Evolutionary conservation across 2,113 vertebrate species (phyloP), one percentile per base, ranked within the genome.

Genomic region (Perca fluviatilis): DNA sequence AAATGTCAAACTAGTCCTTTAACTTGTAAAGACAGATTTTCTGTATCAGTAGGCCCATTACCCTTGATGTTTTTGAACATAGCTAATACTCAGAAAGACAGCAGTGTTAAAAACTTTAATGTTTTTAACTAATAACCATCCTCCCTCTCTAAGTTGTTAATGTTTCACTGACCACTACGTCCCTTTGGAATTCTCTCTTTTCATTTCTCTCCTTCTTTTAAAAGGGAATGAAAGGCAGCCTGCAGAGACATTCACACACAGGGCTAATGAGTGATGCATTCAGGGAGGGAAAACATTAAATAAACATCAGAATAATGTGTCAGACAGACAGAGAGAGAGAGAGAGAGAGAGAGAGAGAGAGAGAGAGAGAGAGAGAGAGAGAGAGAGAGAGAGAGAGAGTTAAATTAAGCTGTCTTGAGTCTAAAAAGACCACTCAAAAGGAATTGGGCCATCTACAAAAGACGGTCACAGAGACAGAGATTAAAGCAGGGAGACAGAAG

Each of bases 301-400:
- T 91, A 91, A 92, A 91, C 90, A 90, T 91, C 77, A 87, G 77
- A 89, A 82, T 86, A 86, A 90, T 79, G 43, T 85, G 65, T 67
- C 11, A 40, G 65, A 56, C 15, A 66, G 60, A 69, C 33, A 58
- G 43, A 54, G 27, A 64, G 69, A 27, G 54, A 47, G n/a, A 57
- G 66, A 33, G 40, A 60, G 69, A 13, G 43, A 40, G 65, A 54
- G 10, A 66, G 36, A 36, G 2, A 40, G 60, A 66, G 33, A 58
- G 43, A 64, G 65, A 36, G 54, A 47, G 19, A 57, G 71, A 33
- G 40, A 60, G 69, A 14, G 43, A 14, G 36, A 40, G 5, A 40
- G 40, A 43, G 7, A 43, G 10, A 43, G 2, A 10, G 40, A 90
- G 80, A 83, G 74, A 62, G 78, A 58, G 77, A 83, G 68, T 86